phyloP scores from a whole-genome alignment of 37 sponge, comb jelly and placozoan genomes.

The Beroe ovata region DNA sequence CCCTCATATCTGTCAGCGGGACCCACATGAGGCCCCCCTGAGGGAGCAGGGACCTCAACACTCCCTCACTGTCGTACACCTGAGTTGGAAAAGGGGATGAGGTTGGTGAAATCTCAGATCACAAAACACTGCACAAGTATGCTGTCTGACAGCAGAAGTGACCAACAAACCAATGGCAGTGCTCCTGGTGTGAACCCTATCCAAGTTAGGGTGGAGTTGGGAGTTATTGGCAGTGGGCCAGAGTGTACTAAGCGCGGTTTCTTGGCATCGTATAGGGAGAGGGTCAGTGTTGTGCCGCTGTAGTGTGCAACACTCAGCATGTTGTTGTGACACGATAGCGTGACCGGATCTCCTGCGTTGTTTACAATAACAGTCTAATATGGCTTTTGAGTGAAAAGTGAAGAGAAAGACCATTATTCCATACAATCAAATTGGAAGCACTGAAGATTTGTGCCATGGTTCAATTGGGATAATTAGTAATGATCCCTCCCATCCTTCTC shows the following conservation, averaged over 20 bases:
- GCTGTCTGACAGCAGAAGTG: too few species aligned
- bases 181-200: constrained; percentile 22
- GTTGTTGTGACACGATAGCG: constrained; percentile 32
- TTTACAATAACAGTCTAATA: too few species aligned
- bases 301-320: constrained; percentile 41
- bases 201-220: constrained; percentile 36
- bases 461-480: too few species aligned
- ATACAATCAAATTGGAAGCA: too few species aligned
- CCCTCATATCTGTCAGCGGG: neutral
- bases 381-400: too few species aligned
- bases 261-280: constrained; percentile 31
- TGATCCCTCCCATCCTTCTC: too few species aligned
- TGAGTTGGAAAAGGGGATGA: too few species aligned
- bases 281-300: constrained; percentile 9
- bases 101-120: too few species aligned
- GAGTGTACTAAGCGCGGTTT: neutral
- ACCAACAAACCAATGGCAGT: constrained; percentile 55
- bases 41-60: constrained; percentile 2
- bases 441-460: too few species aligned
- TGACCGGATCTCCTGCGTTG: constrained; percentile 65
- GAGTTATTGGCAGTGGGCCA: constrained; percentile 40
- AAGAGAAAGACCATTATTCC: too few species aligned
- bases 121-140: too few species aligned
- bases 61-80: constrained; percentile 64
- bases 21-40: constrained; percentile 39